phyloP scores from a whole-genome alignment of 1,140 invertebrate species.

The Armadillidium nasatum region DNA sequence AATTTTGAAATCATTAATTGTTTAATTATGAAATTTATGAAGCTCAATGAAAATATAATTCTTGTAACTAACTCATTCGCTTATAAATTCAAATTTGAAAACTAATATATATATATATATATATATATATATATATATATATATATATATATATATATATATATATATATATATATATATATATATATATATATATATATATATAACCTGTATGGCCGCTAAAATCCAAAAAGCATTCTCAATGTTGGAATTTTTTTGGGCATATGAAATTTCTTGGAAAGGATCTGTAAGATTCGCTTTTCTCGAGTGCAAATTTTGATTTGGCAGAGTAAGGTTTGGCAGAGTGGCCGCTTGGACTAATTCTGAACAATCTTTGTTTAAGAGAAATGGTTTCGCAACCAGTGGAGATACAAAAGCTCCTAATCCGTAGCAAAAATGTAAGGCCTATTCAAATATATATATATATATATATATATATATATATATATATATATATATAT shows the following conservation, averaged over 20 bases:
- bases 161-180: constrained; percentile 25
- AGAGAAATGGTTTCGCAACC: constrained; percentile 54
- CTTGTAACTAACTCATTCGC: too few relatives aligned
- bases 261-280: background rate
- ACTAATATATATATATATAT: constrained; percentile 25
- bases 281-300: constrained; percentile 20
- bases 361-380: constrained; percentile 47
- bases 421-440: too few relatives aligned
- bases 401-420: constrained; percentile 56
- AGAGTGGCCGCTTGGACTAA: constrained; percentile 39
- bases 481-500: too few relatives aligned
- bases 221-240: constrained; percentile 54
- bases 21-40: too few relatives aligned
- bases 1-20: too few relatives aligned
- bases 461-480: too few relatives aligned
- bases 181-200: constrained; percentile 25
- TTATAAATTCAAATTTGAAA: too few relatives aligned
- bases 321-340: too few relatives aligned
- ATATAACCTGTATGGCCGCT: constrained; percentile 51
- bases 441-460: too few relatives aligned
- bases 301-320: too few relatives aligned
- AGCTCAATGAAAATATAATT: too few relatives aligned
- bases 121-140: constrained; percentile 28
- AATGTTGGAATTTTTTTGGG: constrained; percentile 47
- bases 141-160: constrained; percentile 28